phyloP scores from a whole-genome alignment of 2,797 vertebrate species.

The Gobionotothen gibberifrons region DNA sequence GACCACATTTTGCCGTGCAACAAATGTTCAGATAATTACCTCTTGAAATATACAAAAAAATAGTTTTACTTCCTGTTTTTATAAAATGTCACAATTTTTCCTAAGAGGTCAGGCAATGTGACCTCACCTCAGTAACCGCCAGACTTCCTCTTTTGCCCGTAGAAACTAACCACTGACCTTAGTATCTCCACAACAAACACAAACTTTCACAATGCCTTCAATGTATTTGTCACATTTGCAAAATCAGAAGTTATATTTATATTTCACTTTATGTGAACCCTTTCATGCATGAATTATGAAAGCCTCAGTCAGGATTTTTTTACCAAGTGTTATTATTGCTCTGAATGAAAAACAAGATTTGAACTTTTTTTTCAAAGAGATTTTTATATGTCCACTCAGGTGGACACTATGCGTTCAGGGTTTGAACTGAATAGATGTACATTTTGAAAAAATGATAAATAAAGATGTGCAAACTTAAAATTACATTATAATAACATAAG shows the following conservation, averaged over 20 bases:
- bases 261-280: constrained; percentile 11
- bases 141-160: constrained; percentile 38
- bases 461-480: no score
- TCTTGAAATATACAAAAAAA: background rate
- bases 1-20: no score
- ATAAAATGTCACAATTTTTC: background rate
- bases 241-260: constrained; percentile 18
- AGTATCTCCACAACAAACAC: constrained; percentile 70
- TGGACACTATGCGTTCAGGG: no score
- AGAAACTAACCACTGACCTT: constrained; percentile 15
- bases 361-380: no score
- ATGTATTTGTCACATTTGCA: constrained; percentile 8
- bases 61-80: constrained; percentile 25
- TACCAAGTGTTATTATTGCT: no score
- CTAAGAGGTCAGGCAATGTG: background rate
- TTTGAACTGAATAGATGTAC: no score
- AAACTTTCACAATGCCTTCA: constrained; percentile 35
- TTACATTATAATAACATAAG: no score
- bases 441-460: no score
- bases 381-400: no score
- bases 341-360: no score
- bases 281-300: no score
- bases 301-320: no score
- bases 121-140: constrained; percentile 1
- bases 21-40: background rate